Base-by-base conservation (phyloP, 2,797 vertebrate genomes). In the Sebastes steindachneri region DNA sequence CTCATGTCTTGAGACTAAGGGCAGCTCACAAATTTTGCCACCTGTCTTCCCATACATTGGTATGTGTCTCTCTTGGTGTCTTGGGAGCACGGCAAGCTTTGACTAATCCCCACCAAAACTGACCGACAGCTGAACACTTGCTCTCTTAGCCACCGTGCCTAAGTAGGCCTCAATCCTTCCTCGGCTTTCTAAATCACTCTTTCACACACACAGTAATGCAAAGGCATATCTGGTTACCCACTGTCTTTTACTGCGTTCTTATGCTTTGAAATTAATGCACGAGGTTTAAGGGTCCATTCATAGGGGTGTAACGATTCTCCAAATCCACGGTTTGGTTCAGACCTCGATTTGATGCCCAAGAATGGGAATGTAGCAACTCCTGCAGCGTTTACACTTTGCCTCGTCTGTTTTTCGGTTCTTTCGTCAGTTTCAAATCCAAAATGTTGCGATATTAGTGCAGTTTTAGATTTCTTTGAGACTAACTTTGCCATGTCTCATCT, bases 21-120 rank as follows among this genome's bases (percentile, higher is more conserved):
- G 33, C n/a, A 54, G 57, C 3, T 41, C 69, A 54, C 11, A 23
- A 64, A 51, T 73, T 68, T 28, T 80, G 29, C 59, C 86, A 82
- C 78, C 78, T 82, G 83, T 73, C 68, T 53, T 59, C 63, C 60
- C 41, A 65, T 35, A 54, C 45, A 59, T 48, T 53, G 62, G 17
- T 37, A 26, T 70, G 15, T 37, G 33, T 28, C 67, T 59, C 15
- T 14, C 12, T 21, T 7, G 23, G 9, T 31, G 26, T 75, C 48
- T 59, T 17, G 11, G 51, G 60, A 60, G 25, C 35, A 60, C 17
- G 10, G 58, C 53, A 65, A 45, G 65, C 69, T 77, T 70, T 64
- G 62, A 73, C 51, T 78, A 88, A 87, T 83, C 85, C 81, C 73
- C 51, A 72, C 68, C 55, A 72, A 63, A 53, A 78, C 83, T 71